Base-by-base conservation (phyloP, 2,113 vertebrate species). In the Myotis lucifugus region DNA sequence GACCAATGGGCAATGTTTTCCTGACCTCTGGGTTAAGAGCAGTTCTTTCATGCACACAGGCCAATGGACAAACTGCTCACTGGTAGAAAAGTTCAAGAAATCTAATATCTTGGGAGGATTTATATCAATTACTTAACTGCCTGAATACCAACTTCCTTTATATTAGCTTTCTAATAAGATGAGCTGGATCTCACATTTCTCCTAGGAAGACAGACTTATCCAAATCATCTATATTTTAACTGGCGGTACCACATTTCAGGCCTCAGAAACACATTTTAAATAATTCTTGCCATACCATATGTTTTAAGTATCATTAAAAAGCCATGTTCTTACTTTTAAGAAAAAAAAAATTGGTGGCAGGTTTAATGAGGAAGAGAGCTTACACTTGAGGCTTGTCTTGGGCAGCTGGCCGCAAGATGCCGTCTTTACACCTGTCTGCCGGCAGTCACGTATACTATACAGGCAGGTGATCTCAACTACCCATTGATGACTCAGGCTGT, bases 291-390 rank as follows among this genome's bases (percentile, higher is more conserved):
- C 77, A 48, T 85, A 48, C 76, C 92, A 94, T 97, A 92, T 97
- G 97, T 95, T 96, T 95, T 94, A 97, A 97, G 89, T 74, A 64
- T 95, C 87, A 93, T 95, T 83, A 97, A 98, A 97, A 74, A 90
- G 32, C 69, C 96, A 91, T 59, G 90, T 95, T 76, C 79, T 86
- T 78, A 64, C 66, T 96, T 72, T 95, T 94, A 95, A 96, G 97
- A 98, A 85, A 42, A 5, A 5, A 37, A 48, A 48, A 48, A 27
- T 7, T 74, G 56, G 46, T 48, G 48, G 18, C 23, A 37, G 66
- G 19, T 82, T 73, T 73, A 37, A 8, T 27, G 18, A 56, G 32
- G 19, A 46, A 87, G 25, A 40, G 32, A 37, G 56, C 14, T 94
- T 74, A 87, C 4, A 23, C 37, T 10, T 13, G n/a, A 84, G 64